Base-by-base conservation (phyloP, 2,888 invertebrate species). In the Phragmatobia fuliginosa region DNA sequence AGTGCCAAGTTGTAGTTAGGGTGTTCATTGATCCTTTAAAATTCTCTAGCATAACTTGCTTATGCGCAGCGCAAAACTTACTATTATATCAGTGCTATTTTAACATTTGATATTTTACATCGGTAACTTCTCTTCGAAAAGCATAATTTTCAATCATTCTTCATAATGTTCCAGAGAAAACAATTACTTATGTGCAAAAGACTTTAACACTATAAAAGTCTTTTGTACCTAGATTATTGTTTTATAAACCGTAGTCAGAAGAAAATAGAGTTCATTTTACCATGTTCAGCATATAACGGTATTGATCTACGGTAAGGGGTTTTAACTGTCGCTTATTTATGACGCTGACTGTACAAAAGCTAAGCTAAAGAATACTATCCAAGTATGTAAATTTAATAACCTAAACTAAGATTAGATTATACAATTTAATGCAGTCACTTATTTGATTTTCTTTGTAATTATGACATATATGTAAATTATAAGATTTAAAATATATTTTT, bases 1-100 rank as follows among this genome's bases (percentile, higher is more conserved):
- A 71, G 81, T 81, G 81, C 81, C 81, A 81, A 81, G 69, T 68
- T 70, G 70, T 81, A 79, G 74, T 62, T 75, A 78, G 76, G n/a
- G 74, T 64, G 59, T 70, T 38, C 4, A 65, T 62, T n/a, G n/a
- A 25, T 16, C 41, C 32, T 18, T 33, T 49, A 16, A 25, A 52
- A 64, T 64, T 33, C 6, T 52, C 16, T 52, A 64, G 52, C 52
- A 18, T 33, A 52, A 16, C 63, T 52, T 49, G 25, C 25, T 52
- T 14, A 25, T 52, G 11, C 25, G 14, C n/a, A 11, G 5, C 0
- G 25, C n/a, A 14, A n/a, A 25, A 52, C n/a, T 3, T 52, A 52
- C 52, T 11, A 52, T n/a, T 49, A n/a, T 49, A n/a, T 49, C 7
- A 49, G 49, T n/a, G 49, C 0, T 31, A 58, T 31, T 31, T 16